phyloP scores from a whole-genome alignment of 2,888 invertebrate genomes.

The Odiellus spinosus region DNA sequence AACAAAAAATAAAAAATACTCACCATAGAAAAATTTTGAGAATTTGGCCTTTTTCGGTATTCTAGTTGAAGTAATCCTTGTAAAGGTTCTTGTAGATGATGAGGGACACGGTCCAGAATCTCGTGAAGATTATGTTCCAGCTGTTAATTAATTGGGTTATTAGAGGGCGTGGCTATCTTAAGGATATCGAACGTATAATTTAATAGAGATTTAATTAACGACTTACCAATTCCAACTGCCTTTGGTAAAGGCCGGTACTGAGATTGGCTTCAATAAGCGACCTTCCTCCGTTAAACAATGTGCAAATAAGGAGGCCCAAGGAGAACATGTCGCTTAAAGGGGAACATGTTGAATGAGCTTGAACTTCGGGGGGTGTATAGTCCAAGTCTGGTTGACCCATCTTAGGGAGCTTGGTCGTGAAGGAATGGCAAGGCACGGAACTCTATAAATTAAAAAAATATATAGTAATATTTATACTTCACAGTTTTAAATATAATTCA shows the following conservation, averaged over 20 bases:
- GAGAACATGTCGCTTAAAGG: slow-evolving; percentile 92
- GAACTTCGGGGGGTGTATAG: slow-evolving; percentile 85
- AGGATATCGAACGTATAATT: not conserved
- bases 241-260: slow-evolving; percentile 69
- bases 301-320: slow-evolving; percentile 80
- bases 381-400: slow-evolving; percentile 90
- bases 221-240: slow-evolving; percentile 78
- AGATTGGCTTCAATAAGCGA: slow-evolving; percentile 79
- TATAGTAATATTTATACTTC: not conserved
- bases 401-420: slow-evolving; percentile 79
- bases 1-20: slow-evolving; percentile 24
- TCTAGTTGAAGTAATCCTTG: slow-evolving; percentile 62
- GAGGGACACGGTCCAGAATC: slow-evolving; percentile 60
- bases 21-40: slow-evolving; percentile 80
- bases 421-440: slow-evolving; percentile 60
- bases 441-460: slow-evolving; percentile 40
- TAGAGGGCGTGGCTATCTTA: not conserved
- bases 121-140: slow-evolving; percentile 63
- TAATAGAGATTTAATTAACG: not conserved
- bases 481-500: too few relatives aligned
- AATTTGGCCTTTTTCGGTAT: slow-evolving; percentile 69
- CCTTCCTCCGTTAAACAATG: slow-evolving; percentile 78
- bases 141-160: too few relatives aligned
- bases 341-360: slow-evolving; percentile 61
- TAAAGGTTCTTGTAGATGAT: slow-evolving; percentile 71